Conservation (phyloP, 2,113 vertebrate genomes). For the Chlorodrepanis virens region DNA sequence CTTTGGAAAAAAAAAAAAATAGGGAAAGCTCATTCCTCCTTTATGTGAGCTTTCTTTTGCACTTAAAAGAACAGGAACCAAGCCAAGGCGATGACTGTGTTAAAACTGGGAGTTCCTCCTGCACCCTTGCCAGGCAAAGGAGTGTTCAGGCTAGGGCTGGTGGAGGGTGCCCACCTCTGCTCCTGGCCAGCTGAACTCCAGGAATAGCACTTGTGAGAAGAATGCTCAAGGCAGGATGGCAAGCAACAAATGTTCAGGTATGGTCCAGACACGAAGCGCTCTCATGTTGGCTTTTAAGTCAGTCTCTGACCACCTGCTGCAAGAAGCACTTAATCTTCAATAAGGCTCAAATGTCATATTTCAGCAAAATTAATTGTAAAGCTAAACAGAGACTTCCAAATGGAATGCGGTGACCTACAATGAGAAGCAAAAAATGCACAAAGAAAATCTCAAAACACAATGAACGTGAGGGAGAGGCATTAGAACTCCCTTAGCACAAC, state of each 20-base stretch:
- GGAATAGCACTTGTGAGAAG: constrained; percentile 72
- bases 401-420: constrained; percentile 74
- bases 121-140: neutral
- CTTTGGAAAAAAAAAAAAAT: neutral
- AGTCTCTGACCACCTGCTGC: constrained; percentile 74
- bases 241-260: constrained; percentile 38
- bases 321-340: constrained; percentile 75
- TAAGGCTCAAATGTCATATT: constrained; percentile 76
- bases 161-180: constrained; percentile 11
- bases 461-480: constrained; percentile 56
- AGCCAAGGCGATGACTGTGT: neutral
- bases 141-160: neutral
- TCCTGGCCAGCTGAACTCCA: constrained; percentile 34
- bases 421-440: constrained; percentile 74
- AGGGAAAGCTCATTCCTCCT: constrained; percentile 24
- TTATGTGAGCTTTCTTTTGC: neutral
- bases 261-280: constrained; percentile 58
- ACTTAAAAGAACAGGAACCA: neutral
- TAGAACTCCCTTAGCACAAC: constrained; percentile 53
- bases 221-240: constrained; percentile 66
- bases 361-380: constrained; percentile 74
- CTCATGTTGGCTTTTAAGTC: constrained; percentile 27
- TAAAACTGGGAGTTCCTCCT: neutral
- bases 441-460: constrained; percentile 64
- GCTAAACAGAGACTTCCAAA: constrained; percentile 77